Evolutionary conservation across 2,888 invertebrate species (phyloP), one percentile per base, ranked within the genome.

Genomic region (Uropetala carovei): DNA sequence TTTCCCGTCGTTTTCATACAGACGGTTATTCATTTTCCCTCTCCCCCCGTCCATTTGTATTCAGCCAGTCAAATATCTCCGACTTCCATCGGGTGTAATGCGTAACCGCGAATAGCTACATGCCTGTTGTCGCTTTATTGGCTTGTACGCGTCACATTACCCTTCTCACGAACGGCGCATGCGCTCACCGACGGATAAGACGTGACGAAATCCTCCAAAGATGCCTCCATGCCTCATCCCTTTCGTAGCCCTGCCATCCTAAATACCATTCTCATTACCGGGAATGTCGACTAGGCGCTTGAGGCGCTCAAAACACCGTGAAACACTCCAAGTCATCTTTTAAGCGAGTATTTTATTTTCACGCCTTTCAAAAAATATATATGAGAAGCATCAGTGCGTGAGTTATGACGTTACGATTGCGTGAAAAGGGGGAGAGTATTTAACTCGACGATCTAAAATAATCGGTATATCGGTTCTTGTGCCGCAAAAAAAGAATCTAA

Each of bases 41-140:
- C 43, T 64, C 43, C 60, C 18, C 5, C n/a, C 27, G 89, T 75
- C 75, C 8, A 16, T 89, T 89, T 64, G 89, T 89, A 89, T 89
- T 89, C 86, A 27, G 30, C 59, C 16, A 60, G 60, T 64, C 64
- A 89, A 75, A 75, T 75, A 27, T 75, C 27, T 75, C 22, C 75
- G 75, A 75, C 13, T 75, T 27, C 75, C 75, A 27, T 43, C 89
- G 89, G 43, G 64, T 89, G 89, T 89, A 59, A 86, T 59, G 59
- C 86, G 60, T 59, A 43, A 59, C 64, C 89, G 64, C 64, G 89
- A 89, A 68, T 89, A 89, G 89, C 64, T 43, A 43, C 89, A 89
- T 43, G 89, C 64, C 89, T 68, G 22, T 43, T 64, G 89, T 89
- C 89, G 64, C 43, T 43, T 43, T 43, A 60, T n/a, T 64, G 75